Base-by-base conservation (phyloP, 2,113 vertebrate species). In the Oxyruncus cristatus region DNA sequence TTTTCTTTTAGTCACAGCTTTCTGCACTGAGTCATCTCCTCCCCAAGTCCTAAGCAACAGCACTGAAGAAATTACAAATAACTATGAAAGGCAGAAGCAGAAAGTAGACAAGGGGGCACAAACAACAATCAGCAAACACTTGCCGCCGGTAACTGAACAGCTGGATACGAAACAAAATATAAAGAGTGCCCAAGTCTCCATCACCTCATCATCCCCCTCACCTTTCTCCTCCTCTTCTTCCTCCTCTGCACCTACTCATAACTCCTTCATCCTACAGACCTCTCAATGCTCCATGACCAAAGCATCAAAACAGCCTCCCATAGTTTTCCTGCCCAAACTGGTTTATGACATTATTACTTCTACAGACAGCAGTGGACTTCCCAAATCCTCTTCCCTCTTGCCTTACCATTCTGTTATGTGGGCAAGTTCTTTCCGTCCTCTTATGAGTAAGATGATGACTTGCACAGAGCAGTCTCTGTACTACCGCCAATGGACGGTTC, bases 401-500 rank as follows among this genome's bases (percentile, higher is more conserved):
- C 99, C 99, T 16, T 98, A 99, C n/a, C 98, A 98, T 87, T 99
- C 98, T 1, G 99, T 99, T 26, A 98, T 98, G 79, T 99, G 99
- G 99, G 98, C 98, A 78, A 99, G 99, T 97, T 99, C 99, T 95
- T 99, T 99, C 95, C 99, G 99, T 28, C 99, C 99, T 11, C 97
- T 99, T 30, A 98, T 99, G 96, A 99, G 99, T 96, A 99, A 99
- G 96, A 99, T 99, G 96, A 99, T 99, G 99, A 99, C 99, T 3
- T 99, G 98, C 95, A 99, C 99, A 0, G 99, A 99, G 92, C 99
- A 99, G 98, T 99, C 99, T 5, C 98, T 99, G 6, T 99, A 99
- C 94, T 99, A 99, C 93, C 99, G 99, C 42, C 99, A 99, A 62
- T 99, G 99, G 99, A 99, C 99, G 0, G 97, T 98, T 23, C 99